Conservation (phyloP, 2,113 vertebrate species). For the Onychorhynchus coronatus region DNA sequence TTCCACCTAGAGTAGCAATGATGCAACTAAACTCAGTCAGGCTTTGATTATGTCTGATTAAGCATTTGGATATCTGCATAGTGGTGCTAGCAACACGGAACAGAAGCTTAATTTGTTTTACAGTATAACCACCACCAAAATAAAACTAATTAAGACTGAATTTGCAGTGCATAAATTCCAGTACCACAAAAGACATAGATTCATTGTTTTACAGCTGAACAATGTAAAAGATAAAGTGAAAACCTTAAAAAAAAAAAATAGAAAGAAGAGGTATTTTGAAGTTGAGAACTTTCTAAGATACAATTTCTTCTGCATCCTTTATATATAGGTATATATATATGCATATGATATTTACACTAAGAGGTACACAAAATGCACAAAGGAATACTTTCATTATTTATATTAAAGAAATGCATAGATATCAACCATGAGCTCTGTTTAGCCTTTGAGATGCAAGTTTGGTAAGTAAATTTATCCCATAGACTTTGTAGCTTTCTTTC, state of each 20-base stretch:
- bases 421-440: background rate
- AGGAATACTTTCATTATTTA: background rate
- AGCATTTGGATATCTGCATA: background rate
- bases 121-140: background rate
- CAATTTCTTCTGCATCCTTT: background rate
- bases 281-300: background rate
- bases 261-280: background rate
- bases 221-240: background rate
- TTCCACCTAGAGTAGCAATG: background rate
- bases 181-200: background rate
- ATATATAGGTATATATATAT: background rate
- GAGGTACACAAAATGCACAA: background rate
- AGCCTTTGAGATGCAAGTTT: background rate
- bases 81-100: background rate
- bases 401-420: background rate
- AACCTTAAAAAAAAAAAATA: background rate
- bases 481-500: background rate
- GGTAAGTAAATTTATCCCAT: background rate
- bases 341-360: background rate
- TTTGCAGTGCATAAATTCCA: background rate
- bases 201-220: background rate
- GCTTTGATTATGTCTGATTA: background rate
- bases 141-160: background rate
- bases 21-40: background rate
- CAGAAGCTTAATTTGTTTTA: background rate